Evolutionary conservation across 2,797 vertebrate species (phyloP).

Genomic region (Gambelia wislizenii): DNA sequence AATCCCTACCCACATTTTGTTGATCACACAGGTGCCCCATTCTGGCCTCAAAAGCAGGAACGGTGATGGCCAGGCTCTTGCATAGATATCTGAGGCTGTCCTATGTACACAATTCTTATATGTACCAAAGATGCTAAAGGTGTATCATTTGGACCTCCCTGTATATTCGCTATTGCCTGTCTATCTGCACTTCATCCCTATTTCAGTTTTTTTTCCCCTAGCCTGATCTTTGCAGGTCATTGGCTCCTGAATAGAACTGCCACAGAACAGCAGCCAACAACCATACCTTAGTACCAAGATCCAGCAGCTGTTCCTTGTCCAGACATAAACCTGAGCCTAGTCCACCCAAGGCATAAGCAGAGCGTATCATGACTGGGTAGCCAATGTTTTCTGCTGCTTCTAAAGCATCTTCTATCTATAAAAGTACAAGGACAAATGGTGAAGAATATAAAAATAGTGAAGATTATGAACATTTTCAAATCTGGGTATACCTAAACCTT

Average conservation of each 20-base stretch:
- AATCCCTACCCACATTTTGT: no score
- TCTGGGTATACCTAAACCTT: not conserved
- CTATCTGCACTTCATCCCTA: not conserved
- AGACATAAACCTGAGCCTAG: slow-evolving; percentile 93
- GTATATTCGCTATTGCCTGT: not conserved
- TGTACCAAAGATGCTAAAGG: not conserved
- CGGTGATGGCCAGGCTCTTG: no score
- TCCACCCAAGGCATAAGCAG: slow-evolving; percentile 94
- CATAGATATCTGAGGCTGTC: no score
- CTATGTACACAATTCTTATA: no score
- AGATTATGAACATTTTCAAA: slow-evolving; percentile 1
- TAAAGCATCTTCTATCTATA: slow-evolving; percentile 89
- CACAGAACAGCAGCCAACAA: slow-evolving; percentile 22
- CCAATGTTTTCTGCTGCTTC: slow-evolving; percentile 90
- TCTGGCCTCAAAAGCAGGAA: no score
- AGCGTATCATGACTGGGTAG: slow-evolving; percentile 95
- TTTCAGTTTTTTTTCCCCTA: not conserved
- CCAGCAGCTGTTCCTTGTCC: slow-evolving; percentile 85
- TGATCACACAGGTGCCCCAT: no score
- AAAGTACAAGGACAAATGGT: slow-evolving; percentile 26
- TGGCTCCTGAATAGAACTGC: not conserved
- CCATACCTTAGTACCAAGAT: slow-evolving; percentile 89
- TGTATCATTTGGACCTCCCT: not conserved
- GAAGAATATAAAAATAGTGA: not conserved
- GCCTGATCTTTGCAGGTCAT: not conserved